Base-by-base conservation (phyloP, 2,797 vertebrate genomes). In the Simalia tracyae region DNA sequence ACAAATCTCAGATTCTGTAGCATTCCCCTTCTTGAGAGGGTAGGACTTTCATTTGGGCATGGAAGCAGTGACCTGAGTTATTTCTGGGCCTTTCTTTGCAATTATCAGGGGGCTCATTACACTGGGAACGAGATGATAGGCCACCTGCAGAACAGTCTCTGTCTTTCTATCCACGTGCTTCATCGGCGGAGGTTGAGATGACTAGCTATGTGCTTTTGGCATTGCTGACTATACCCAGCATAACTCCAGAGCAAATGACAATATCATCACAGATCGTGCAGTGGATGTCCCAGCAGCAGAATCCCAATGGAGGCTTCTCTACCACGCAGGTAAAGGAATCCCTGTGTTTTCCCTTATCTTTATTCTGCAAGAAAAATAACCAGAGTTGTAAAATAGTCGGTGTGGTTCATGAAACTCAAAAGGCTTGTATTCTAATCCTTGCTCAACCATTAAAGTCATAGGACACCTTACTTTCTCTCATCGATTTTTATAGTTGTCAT, bases 261-360 rank as follows among this genome's bases (percentile, higher is more conserved):
- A 98, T 97, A 91, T 92, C 97, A 2, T 94, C 97, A 0, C 5
- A 92, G 36, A 98, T 98, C 17, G 97, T 98, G 8, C 97, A 95
- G 87, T 99, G 98, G 98, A 96, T 99, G 7, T 90, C 94, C 66
- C 97, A 95, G 88, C 98, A 98, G 93, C 98, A 98, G 97, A 99
- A 99, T 86, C 94, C 98, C 0, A 98, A 97, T 0, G 98, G 98
- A 4, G 98, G 98, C 1, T 99, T 98, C 96, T 97, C 98, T 2
- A 99, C 98, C 87, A 99, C 98, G 0, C 98, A 98, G 98, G 98
- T 99, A 63, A 72, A 28, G 42, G 84, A 94, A 76, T 0, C 17
- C 68, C 4, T 17, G 12, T 72, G 31, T 15, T 14, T 4, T 36
- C 68, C 6, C 50, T 54, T 54, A 54, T 54, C 17, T 42, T 3